These are phyloP conservation scores for Ennomos quercinarius DNA, from an alignment of 2,888 invertebrate genomes.

Conservation along the genomic window DNA sequence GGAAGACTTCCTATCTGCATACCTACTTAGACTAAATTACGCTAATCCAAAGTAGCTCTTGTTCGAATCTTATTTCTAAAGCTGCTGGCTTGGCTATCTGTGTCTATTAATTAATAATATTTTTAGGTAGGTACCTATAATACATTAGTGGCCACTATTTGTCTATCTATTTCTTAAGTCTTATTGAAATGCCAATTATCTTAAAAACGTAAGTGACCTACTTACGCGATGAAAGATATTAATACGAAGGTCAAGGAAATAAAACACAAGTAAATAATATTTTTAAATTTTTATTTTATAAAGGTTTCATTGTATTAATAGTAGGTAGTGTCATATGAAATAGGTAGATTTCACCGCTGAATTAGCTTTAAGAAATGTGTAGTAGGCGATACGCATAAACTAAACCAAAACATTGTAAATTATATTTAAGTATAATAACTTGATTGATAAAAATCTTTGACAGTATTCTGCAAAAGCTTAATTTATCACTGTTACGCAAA, in stretches of 20 bases:
- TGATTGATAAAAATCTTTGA: conserved; percentile 37
- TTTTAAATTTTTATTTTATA: conserved; percentile 76
- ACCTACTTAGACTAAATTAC: too few species aligned
- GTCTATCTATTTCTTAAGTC: background rate
- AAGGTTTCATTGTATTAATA: conserved; percentile 81
- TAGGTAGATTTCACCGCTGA: conserved; percentile 66
- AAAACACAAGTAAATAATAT: conserved; percentile 53
- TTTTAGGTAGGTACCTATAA: too few species aligned
- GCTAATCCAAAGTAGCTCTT: too few species aligned
- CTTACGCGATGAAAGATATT: too few species aligned
- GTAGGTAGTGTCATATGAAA: conserved; percentile 82
- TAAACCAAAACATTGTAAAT: conserved; percentile 56
- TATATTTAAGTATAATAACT: conserved; percentile 48
- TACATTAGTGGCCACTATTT: too few species aligned
- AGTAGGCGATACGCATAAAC: conserved; percentile 79
- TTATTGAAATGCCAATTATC: too few species aligned
- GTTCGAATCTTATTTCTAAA: too few species aligned
- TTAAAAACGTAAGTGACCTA: too few species aligned
- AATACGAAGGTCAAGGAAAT: conserved; percentile 40
- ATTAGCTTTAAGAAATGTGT: conserved; percentile 80
- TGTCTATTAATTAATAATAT: too few species aligned
- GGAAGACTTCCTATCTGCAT: too few species aligned
- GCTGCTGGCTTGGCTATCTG: too few species aligned
- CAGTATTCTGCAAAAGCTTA: conserved; percentile 39
- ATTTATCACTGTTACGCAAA: conserved; percentile 49